phyloP scores from a whole-genome alignment of 2,888 invertebrate species.

The Ganaspis brasiliensis region DNA sequence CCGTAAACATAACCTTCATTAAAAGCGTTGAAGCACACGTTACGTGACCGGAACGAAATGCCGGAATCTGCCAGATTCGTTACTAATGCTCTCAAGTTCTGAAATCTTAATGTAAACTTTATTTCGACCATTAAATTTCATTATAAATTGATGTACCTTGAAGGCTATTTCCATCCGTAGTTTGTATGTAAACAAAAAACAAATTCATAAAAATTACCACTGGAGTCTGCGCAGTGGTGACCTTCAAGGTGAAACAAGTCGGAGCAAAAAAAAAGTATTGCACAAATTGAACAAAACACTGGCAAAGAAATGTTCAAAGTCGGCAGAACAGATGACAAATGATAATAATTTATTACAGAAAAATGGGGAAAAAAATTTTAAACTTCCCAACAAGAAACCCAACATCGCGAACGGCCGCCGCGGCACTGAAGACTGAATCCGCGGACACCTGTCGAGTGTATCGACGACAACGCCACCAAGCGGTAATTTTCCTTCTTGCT shows the following conservation, averaged over 20 bases:
- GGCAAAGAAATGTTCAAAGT: conserved; percentile 50
- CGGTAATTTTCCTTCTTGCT: conserved; percentile 64
- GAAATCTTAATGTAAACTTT: neutral
- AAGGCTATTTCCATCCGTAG: conserved; percentile 27
- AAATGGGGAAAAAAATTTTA: conserved; percentile 55
- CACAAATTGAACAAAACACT: conserved; percentile 38
- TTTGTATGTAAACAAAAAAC: conserved; percentile 47
- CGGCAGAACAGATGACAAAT: conserved; percentile 28
- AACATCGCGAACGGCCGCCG: conserved; percentile 79
- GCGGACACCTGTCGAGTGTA: conserved; percentile 79
- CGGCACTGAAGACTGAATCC: conserved; percentile 74
- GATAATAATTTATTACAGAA: neutral
- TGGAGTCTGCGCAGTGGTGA: conserved; percentile 70
- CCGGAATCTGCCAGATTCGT: conserved; percentile 23
- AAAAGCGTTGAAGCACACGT: conserved; percentile 6
- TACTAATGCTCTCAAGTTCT: neutral
- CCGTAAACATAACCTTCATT: conserved; percentile 10
- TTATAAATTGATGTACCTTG: neutral
- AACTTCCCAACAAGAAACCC: conserved; percentile 66
- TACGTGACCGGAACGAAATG: conserved; percentile 19
- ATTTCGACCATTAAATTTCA: neutral
- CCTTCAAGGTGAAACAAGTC: conserved; percentile 58
- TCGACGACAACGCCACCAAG: conserved; percentile 73
- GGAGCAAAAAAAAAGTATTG: neutral
- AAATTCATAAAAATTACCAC: conserved; percentile 31